Evolutionary conservation across 2,888 invertebrate genomes (phyloP).

Genomic region (Brenthis hecate): DNA sequence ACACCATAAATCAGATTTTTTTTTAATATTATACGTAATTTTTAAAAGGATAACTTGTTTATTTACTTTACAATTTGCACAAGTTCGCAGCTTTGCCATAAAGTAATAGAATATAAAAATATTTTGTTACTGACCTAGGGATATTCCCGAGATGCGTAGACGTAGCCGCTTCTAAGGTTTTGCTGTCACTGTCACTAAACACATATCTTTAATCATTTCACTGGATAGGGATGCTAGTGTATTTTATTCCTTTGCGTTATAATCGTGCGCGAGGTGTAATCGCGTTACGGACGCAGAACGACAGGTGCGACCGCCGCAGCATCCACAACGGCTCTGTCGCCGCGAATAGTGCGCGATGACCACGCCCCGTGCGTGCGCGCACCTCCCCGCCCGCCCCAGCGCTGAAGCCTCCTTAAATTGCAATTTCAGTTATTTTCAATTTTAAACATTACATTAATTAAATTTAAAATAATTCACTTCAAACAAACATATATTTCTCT

Average conservation of each 20-base stretch:
- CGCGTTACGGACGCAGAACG: slow-evolving; percentile 43
- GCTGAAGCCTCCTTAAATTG: slow-evolving; percentile 58
- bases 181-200: slow-evolving; percentile 64
- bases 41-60: no score
- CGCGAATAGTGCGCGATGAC: slow-evolving; percentile 45
- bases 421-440: slow-evolving; percentile 54
- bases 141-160: slow-evolving; percentile 62
- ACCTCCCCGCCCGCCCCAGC: slow-evolving; percentile 64
- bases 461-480: background rate
- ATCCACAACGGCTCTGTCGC: slow-evolving; percentile 71
- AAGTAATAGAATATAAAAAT: slow-evolving; percentile 39
- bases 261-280: slow-evolving; percentile 49
- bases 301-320: slow-evolving; percentile 75
- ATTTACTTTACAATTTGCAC: no score
- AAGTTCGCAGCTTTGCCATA: no score
- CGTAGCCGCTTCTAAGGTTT: slow-evolving; percentile 49
- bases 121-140: slow-evolving; percentile 70
- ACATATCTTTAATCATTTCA: slow-evolving; percentile 66
- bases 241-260: slow-evolving; percentile 39
- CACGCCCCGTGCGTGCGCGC: slow-evolving; percentile 72
- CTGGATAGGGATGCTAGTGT: slow-evolving; percentile 45
- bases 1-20: no score
- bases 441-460: slow-evolving; percentile 7
- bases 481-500: background rate
- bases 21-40: no score